A percentile compares a stretch with the other conserved stretches of the same genome.
These are phyloP conservation scores for Meloidogyne chitwoodi DNA, from an alignment of 1,140 invertebrate species.

Conservation along the genomic window DNA sequence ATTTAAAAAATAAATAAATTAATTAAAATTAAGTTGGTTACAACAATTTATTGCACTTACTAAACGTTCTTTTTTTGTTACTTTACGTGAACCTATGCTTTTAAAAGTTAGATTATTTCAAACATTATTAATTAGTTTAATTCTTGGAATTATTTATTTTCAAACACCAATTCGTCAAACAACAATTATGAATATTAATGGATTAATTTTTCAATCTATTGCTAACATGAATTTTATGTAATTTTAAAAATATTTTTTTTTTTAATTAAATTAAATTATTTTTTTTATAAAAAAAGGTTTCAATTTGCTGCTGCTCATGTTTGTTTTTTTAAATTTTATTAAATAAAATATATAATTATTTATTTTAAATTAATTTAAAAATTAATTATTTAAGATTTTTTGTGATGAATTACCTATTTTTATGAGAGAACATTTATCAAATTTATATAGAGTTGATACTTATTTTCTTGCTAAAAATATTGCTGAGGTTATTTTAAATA, in stretches of 20 bases:
- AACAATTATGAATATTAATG: slow-evolving; percentile 90
- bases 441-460: slow-evolving; percentile 84
- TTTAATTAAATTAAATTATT: too few relatives aligned
- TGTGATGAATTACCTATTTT: slow-evolving; percentile 85
- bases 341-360: slow-evolving; percentile 63
- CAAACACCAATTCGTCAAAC: slow-evolving; percentile 77
- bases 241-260: background rate
- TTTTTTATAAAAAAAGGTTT: slow-evolving; percentile 63
- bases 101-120: slow-evolving; percentile 82
- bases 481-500: slow-evolving; percentile 55
- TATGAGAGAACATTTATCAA: slow-evolving; percentile 80
- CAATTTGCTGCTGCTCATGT: slow-evolving; percentile 62
- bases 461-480: slow-evolving; percentile 81
- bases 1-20: background rate
- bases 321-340: slow-evolving; percentile 81
- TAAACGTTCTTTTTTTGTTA: slow-evolving; percentile 82
- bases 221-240: slow-evolving; percentile 53
- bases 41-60: slow-evolving; percentile 81
- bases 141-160: slow-evolving; percentile 81
- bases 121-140: slow-evolving; percentile 61
- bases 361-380: too few relatives aligned
- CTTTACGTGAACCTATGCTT: slow-evolving; percentile 78
- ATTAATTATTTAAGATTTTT: too few relatives aligned
- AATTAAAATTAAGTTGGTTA: slow-evolving; percentile 67
- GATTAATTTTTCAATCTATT: slow-evolving; percentile 76